Conservation (phyloP, 2,113 vertebrate species). For the Otis tarda region DNA sequence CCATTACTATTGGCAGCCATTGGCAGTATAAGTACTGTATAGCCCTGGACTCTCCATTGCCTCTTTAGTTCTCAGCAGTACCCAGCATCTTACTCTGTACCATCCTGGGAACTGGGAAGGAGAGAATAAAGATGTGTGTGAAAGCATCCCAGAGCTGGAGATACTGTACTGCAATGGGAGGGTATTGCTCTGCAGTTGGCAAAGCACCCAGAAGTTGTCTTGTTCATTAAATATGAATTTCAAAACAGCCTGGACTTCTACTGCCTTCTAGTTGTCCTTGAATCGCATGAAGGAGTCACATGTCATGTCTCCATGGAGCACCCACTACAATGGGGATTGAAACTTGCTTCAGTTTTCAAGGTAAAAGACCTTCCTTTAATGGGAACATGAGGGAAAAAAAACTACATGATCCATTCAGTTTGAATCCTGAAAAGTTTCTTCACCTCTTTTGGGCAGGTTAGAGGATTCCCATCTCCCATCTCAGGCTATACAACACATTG, state of each 20-base stretch:
- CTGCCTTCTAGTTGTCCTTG: not conserved
- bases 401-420: not conserved
- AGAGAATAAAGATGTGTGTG: not conserved
- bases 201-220: not conserved
- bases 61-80: not conserved
- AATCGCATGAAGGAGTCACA: not conserved
- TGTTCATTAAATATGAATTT: not conserved
- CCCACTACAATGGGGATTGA: not conserved
- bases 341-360: not conserved
- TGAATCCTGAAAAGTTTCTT: not conserved
- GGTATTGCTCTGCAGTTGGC: not conserved
- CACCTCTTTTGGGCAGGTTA: not conserved
- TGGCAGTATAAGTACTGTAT: not conserved
- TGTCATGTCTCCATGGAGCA: not conserved
- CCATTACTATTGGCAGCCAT: not conserved
- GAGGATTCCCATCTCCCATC: not conserved
- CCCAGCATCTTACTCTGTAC: not conserved
- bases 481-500: not conserved
- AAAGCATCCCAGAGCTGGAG: not conserved
- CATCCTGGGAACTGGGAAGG: not conserved
- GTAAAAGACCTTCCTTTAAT: not conserved
- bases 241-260: not conserved
- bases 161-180: not conserved
- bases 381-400: not conserved
- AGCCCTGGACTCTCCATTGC: not conserved